Evolutionary conservation across 2,888 invertebrate species (phyloP).

Genomic region (Drosophila longiperda): DNA sequence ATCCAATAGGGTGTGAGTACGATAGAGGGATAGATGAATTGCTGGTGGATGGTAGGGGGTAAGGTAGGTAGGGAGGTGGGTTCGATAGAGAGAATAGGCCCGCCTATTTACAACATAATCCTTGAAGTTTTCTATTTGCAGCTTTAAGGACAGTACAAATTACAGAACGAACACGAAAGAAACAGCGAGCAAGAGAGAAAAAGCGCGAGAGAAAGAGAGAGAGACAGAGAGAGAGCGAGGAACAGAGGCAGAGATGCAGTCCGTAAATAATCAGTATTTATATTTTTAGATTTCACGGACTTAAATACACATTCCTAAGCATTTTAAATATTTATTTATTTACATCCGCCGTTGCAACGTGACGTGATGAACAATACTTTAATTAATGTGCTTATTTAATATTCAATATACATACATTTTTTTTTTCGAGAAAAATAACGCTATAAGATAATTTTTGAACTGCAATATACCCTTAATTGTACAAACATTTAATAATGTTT

Average conservation of each 20-base stretch:
- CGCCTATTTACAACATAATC: not conserved
- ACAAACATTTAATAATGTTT: not conserved
- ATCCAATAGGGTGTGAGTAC: constrained; percentile 30
- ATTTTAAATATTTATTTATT: not conserved
- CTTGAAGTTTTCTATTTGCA: not conserved
- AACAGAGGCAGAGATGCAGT: not conserved
- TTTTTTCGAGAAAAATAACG: not conserved
- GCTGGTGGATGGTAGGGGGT: too few species aligned
- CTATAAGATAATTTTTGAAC: not conserved
- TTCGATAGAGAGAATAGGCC: too few species aligned
- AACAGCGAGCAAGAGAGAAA: not conserved
- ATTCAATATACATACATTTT: not conserved
- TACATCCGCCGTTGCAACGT: not conserved
- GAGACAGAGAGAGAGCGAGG: not conserved
- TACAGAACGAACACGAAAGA: not conserved
- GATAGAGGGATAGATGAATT: not conserved
- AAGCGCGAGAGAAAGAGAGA: not conserved
- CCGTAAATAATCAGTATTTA: not conserved
- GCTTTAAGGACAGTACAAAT: constrained; percentile 3
- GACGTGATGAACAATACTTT: not conserved
- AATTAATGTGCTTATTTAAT: not conserved
- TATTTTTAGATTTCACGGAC: not conserved
- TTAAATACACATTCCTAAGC: not conserved
- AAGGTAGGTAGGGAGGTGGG: not conserved
- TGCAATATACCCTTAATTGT: not conserved